A percentile compares a stretch with the other conserved stretches of the same genome.
Conservation (phyloP, 2,888 invertebrate genomes). For the Hyppa rectilinea region DNA sequence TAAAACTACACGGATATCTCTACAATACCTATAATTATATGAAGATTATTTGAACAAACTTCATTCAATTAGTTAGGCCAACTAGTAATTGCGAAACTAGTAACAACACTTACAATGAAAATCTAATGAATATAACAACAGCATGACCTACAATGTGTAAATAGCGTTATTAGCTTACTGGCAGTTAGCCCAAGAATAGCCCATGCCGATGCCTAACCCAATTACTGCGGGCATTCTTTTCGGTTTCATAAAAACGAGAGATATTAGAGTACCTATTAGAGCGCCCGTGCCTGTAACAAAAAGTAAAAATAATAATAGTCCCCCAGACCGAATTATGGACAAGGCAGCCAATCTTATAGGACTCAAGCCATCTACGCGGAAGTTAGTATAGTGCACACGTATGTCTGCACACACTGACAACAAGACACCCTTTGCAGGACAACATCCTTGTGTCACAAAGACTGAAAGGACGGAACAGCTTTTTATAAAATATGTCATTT, state of each 20-base stretch:
- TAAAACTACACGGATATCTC: neutral
- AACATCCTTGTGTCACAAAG: too few species aligned
- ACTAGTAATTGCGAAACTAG: neutral
- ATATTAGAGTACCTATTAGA: conserved; percentile 29
- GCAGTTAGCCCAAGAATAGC: conserved; percentile 37
- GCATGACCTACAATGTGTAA: conserved; percentile 7
- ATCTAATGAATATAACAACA: conserved; percentile 13
- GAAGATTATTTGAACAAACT: neutral
- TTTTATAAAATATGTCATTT: too few species aligned
- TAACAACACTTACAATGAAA: conserved; percentile 5
- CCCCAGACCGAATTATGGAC: too few species aligned
- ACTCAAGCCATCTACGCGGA: too few species aligned
- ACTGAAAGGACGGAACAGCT: too few species aligned
- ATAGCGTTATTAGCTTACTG: conserved; percentile 26
- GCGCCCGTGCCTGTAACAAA: conserved; percentile 42
- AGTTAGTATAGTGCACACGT: too few species aligned
- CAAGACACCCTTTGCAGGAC: too few species aligned
- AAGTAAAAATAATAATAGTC: too few species aligned
- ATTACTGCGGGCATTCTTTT: conserved; percentile 40
- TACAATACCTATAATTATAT: neutral
- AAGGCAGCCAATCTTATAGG: too few species aligned
- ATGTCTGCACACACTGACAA: too few species aligned
- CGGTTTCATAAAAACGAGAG: conserved; percentile 27
- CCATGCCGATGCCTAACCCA: conserved; percentile 29
- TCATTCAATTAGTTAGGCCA: neutral